Base-by-base conservation (phyloP, 2,113 vertebrate genomes). In the Caracal caracal region DNA sequence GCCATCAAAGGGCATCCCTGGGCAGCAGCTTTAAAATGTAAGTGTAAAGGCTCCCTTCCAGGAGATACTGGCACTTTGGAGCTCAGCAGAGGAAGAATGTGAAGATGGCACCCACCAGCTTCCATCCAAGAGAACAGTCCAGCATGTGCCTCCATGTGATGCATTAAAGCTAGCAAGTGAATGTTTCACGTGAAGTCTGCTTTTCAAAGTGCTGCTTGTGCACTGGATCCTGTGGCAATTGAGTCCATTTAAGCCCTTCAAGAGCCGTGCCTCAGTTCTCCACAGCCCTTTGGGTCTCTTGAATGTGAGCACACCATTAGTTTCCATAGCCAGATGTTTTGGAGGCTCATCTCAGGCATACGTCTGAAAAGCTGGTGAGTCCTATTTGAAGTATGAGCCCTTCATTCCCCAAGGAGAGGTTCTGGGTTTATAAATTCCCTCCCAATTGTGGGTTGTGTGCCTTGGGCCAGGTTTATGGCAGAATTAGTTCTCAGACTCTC, bases 71-170 rank as follows among this genome's bases (percentile, higher is more conserved):
- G 59, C 9, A 1, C 43, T 51, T 43, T 9, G n/a, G 49, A 71
- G 66, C 24, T 30, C 49, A 87, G 65, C 33, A 22, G 33, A 75
- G 1, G 53, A 59, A 51, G 6, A 37, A 24, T 28, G 1, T 8
- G 16, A 65, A 73, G 71, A 61, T 22, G 35, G 35, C 3, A 10
- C 28, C n/a, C 28, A 56, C 35, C 11, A 11, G 63, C 76, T 49
- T 70, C 19, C 22, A 16, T 9, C 17, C 28, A 2, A 3, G 68
- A 75, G 84, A 37, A 6, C 2, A 51, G 35, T 33, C 47, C 15
- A 28, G 22, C 47, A 11, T 0, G 7, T 2, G 19, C 53, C 5
- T 81, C 3, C 0, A 53, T 28, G 35, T 20, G 2, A 30, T 19
- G 76, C 70, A 43, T 43, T 56, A 24, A 81, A 63, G 68, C 43